Base-by-base conservation (phyloP, 2,888 invertebrate species). In the Monopis laevigella region DNA sequence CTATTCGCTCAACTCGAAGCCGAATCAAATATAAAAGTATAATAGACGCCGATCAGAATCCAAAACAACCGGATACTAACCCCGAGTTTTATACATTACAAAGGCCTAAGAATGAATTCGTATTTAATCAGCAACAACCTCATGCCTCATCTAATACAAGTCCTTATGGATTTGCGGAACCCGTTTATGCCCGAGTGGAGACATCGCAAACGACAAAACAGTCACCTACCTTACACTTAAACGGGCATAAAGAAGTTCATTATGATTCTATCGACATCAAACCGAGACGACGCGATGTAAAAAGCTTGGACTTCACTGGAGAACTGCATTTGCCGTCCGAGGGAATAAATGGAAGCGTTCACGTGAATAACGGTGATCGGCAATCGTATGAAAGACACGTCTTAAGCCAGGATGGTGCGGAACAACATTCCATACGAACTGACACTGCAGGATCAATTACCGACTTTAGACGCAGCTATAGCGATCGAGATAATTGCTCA, bases 1-100 rank as follows among this genome's bases (percentile, higher is more conserved):
- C 93, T n/a, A 90, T 93, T 52, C 82, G 91, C 44, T 84, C 88
- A 10, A 86, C 80, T 24, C 70, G 82, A 52, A 81, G 80, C 53
- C 62, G 77, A 49, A 75, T 78, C 48, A 81, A 81, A 52, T 75
- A 80, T 53, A 73, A 77, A 51, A 75, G 68, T 55, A 54, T 77
- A 56, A 69, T 75, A 46, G 75, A 77, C 58, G 73, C 75, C 62
- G 77, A 59, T 54, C 65, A 64, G 52, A 58, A 54, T 42, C 52
- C 56, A 66, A 40, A 40, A 12, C 13, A 40, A 71, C 75, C 80
- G 67, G 78, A 80, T 51, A 65, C 75, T 53, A 75, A 75, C 59
- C 77, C 81, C 34, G 81, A 77, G 55, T 82, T 81, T 58, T 81
- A 81, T 56, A 80, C 82, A 21, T 51, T 82, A 53, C 72, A 78